Conservation (phyloP, 2,113 vertebrate species). For the Ammodytes marinus region DNA sequence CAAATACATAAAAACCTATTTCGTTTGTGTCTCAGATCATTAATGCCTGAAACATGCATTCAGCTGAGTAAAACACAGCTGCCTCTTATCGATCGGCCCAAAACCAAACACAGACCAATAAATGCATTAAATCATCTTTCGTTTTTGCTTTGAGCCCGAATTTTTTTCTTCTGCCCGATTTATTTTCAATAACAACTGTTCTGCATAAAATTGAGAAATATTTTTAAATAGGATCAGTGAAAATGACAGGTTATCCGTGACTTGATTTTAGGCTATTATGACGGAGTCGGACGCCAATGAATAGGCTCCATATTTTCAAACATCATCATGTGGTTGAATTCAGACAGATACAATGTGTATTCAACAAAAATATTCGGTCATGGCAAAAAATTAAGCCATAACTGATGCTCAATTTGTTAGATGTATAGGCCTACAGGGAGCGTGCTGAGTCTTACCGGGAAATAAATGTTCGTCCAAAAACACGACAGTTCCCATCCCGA, state of each 20-base stretch:
- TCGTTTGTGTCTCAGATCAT: neutral
- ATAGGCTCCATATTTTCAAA: neutral
- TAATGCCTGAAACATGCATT: neutral
- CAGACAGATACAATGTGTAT: neutral
- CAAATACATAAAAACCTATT: neutral
- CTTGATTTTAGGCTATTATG: neutral
- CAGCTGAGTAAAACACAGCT: neutral
- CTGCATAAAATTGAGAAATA: neutral
- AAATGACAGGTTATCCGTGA: constrained; percentile 4
- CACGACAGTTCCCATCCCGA: neutral
- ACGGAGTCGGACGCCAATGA: neutral
- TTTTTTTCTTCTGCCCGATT: neutral
- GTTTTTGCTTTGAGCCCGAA: neutral
- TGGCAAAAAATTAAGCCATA: neutral
- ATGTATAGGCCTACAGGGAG: constrained; percentile 40
- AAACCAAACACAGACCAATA: constrained; percentile 9
- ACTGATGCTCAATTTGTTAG: constrained; percentile 1
- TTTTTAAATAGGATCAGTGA: neutral
- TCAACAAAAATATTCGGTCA: constrained; percentile 4
- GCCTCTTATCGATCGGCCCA: neutral
- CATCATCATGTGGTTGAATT: neutral
- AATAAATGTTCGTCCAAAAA: neutral
- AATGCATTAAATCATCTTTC: constrained; percentile 19
- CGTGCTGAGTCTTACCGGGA: neutral
- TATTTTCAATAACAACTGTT: neutral